A percentile compares a stretch with the other conserved stretches of the same genome.
These are phyloP conservation scores for Aurelia aurita complex sp. Pacific DNA, from an alignment of 30 jellyfish, hydroid and myxozoan species.

Conservation along the genomic window DNA sequence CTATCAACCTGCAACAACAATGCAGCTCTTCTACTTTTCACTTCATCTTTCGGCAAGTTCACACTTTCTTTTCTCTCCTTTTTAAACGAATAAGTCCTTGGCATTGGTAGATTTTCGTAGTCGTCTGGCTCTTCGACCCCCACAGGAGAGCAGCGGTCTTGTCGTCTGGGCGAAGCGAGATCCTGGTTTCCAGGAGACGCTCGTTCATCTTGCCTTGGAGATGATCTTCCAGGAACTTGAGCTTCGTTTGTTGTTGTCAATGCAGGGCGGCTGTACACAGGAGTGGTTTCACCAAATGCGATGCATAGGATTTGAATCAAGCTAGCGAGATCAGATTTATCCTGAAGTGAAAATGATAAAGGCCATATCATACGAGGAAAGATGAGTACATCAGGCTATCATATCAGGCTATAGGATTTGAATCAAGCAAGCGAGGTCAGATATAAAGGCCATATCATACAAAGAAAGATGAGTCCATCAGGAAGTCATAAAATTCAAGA, in stretches of 20 bases:
- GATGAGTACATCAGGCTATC: no score
- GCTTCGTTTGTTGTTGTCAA: background rate
- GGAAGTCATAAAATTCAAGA: no score
- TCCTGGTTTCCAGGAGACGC: background rate
- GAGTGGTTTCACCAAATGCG: constrained; percentile 68
- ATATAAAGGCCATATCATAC: no score
- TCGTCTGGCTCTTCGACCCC: background rate
- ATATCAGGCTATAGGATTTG: no score
- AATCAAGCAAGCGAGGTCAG: no score
- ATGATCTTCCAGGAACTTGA: background rate
- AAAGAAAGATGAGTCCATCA: no score
- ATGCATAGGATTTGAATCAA: constrained; percentile 56
- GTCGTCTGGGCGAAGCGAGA: background rate
- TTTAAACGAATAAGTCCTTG: background rate
- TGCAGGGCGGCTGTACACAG: constrained; percentile 57
- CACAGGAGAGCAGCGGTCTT: background rate
- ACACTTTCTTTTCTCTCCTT: background rate
- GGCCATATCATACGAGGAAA: no score
- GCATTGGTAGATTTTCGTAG: background rate
- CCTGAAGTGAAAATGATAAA: constrained; percentile 19
- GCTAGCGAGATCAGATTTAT: constrained; percentile 55
- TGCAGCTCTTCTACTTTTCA: background rate
- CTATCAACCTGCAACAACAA: constrained; percentile 4
- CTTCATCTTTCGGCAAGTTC: background rate
- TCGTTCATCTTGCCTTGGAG: background rate